Evolutionary conservation across 2,888 invertebrate genomes (phyloP).

Genomic region (Chaetoderma sp.): DNA sequence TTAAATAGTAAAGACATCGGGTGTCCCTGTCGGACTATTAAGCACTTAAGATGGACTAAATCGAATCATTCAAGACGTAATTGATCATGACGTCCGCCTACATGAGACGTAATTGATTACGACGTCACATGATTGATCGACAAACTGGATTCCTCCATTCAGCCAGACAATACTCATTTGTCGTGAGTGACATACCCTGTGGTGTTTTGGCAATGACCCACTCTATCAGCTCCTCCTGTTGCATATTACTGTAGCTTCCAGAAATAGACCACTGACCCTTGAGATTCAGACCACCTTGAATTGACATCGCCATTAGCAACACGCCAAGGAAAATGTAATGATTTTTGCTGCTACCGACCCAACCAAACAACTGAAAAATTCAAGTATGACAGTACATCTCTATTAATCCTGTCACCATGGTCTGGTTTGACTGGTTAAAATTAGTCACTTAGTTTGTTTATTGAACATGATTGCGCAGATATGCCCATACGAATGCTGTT

Average conservation of each 20-base stretch:
- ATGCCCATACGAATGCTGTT: neutral
- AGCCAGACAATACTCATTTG: neutral
- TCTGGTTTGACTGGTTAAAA: too few relatives aligned
- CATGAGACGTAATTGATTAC: too few relatives aligned
- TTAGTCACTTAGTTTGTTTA: too few relatives aligned
- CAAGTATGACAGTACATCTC: conserved; percentile 52
- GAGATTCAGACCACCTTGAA: conserved; percentile 73
- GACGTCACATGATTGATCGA: too few relatives aligned
- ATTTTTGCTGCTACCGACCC: conserved; percentile 66
- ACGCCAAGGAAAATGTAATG: conserved; percentile 71
- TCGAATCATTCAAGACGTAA: neutral
- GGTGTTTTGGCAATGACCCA: conserved; percentile 80
- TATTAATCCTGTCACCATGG: too few relatives aligned
- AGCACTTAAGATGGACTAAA: too few relatives aligned
- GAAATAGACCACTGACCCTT: conserved; percentile 67
- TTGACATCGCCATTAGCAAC: conserved; percentile 74
- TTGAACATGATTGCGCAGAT: neutral
- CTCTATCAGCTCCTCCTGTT: conserved; percentile 81
- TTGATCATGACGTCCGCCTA: too few relatives aligned
- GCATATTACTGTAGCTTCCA: conserved; percentile 79
- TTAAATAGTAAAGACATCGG: neutral
- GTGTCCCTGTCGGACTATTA: too few relatives aligned
- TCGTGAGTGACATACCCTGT: conserved; percentile 56
- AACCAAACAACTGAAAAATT: conserved; percentile 65
- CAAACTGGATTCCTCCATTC: too few relatives aligned